These are phyloP conservation scores for Hylyphantes graminicola DNA, from an alignment of 1,140 invertebrate genomes.

Conservation along the genomic window DNA sequence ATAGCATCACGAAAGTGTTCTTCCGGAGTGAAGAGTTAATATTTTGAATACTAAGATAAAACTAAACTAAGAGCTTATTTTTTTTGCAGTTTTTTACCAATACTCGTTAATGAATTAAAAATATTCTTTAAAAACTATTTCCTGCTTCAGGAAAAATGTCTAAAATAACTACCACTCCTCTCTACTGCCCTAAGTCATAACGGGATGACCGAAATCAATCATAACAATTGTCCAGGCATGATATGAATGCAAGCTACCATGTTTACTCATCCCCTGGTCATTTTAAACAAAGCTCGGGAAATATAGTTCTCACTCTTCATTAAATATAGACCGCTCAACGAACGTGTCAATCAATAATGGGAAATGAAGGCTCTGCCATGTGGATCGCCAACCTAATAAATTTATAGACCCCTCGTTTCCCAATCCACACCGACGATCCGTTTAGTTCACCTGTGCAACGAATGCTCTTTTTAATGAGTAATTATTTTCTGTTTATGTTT, in stretches of 20 bases:
- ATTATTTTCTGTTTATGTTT: too few relatives aligned
- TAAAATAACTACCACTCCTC: too few relatives aligned
- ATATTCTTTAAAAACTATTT: too few relatives aligned
- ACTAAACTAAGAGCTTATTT: too few relatives aligned
- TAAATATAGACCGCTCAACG: constrained; percentile 32
- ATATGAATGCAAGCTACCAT: constrained; percentile 1
- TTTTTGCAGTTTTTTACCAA: too few relatives aligned
- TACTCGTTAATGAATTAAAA: too few relatives aligned
- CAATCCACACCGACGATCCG: not conserved
- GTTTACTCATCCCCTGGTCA: not conserved
- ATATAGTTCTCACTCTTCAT: constrained; percentile 14
- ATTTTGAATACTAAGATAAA: too few relatives aligned
- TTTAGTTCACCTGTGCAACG: constrained; percentile 16
- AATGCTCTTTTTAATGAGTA: too few relatives aligned
- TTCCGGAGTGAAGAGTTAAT: too few relatives aligned
- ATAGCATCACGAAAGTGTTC: too few relatives aligned
- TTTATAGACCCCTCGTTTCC: constrained; percentile 2
- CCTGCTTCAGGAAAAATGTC: too few relatives aligned
- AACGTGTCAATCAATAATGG: constrained; percentile 51
- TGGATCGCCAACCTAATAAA: constrained; percentile 41
- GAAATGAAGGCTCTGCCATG: constrained; percentile 44
- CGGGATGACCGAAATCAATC: not conserved
- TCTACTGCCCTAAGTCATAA: too few relatives aligned
- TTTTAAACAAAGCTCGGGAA: constrained; percentile 16
- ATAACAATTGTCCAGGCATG: constrained; percentile 29